phyloP scores from a whole-genome alignment of 2,797 vertebrate species.

The Urosaurus nigricauda region DNA sequence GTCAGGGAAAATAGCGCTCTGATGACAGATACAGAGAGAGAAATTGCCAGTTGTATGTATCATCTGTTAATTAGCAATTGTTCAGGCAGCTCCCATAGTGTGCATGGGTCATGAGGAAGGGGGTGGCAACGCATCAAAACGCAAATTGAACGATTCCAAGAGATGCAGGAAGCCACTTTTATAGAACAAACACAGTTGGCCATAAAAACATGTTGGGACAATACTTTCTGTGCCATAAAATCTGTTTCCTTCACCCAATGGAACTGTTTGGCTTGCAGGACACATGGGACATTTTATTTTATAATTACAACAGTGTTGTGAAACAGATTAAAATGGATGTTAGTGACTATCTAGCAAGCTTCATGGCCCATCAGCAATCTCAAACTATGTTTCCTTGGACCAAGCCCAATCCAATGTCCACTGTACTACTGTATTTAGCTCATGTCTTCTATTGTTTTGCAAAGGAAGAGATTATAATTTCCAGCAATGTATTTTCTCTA shows the following conservation, averaged over 20 bases:
- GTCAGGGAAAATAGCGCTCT: background rate
- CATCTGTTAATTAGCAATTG: background rate
- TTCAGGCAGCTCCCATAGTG: background rate
- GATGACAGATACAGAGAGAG: constrained; percentile 53
- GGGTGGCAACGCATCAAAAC: background rate
- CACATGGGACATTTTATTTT: background rate
- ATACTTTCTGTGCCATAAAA: background rate
- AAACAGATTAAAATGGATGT: background rate
- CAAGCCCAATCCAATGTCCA: background rate
- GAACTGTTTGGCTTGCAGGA: background rate
- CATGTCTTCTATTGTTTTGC: constrained; percentile 53
- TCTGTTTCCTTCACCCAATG: background rate
- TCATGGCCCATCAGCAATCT: background rate
- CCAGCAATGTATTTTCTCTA: background rate
- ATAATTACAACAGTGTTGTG: background rate
- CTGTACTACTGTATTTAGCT: background rate
- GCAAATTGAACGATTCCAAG: background rate
- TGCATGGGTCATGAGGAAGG: background rate
- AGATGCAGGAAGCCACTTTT: constrained; percentile 11
- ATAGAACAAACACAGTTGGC: background rate
- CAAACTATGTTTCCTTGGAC: background rate
- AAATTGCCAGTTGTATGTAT: background rate
- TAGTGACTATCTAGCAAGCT: background rate
- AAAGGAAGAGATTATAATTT: constrained; percentile 30
- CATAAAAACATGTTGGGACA: background rate